These are phyloP conservation scores for Platichthys stellatus DNA, from an alignment of 2,113 vertebrate genomes.

Conservation along the genomic window DNA sequence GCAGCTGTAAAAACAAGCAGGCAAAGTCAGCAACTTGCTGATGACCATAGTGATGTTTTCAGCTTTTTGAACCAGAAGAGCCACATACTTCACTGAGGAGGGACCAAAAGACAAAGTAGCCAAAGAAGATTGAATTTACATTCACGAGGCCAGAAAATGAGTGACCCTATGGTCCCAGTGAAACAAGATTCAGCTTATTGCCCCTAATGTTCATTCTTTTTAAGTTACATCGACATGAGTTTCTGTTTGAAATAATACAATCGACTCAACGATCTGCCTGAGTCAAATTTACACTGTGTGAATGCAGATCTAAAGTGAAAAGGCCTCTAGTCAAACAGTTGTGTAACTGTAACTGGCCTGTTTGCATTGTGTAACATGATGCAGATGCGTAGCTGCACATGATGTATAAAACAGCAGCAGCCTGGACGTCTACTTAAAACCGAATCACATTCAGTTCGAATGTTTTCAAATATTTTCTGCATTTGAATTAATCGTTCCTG, in stretches of 20 bases:
- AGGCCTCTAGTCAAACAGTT: background rate
- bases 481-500: background rate
- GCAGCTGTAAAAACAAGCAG: background rate
- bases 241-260: background rate
- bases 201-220: background rate
- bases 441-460: background rate
- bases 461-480: background rate
- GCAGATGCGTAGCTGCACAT: background rate
- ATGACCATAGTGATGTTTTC: background rate
- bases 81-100: background rate
- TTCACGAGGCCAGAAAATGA: background rate
- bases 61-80: slow-evolving; percentile 15
- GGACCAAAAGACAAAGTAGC: background rate
- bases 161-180: background rate
- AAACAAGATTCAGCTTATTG: background rate
- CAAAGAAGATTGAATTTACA: no score
- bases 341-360: background rate
- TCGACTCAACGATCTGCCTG: background rate
- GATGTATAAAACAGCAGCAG: background rate
- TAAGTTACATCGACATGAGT: background rate
- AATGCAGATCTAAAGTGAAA: background rate
- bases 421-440: background rate
- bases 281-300: background rate
- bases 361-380: background rate
- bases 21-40: background rate